A percentile compares a stretch with the other conserved stretches of the same genome.
Evolutionary conservation across 2,113 vertebrate genomes (phyloP).

Genomic region (Psittacula cyanocephala): DNA sequence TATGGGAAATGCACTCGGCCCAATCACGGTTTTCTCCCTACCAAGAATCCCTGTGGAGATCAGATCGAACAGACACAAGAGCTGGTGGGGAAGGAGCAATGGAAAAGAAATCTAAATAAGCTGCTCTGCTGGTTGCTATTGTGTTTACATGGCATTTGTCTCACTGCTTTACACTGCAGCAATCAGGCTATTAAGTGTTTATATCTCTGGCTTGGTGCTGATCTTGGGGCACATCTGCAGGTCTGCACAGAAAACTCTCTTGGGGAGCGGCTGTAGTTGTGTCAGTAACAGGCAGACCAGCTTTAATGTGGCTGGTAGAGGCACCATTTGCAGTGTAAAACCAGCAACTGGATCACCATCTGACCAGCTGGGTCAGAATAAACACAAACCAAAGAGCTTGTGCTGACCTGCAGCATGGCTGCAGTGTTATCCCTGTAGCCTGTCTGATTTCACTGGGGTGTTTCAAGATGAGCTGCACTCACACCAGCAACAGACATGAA

Average conservation of each 20-base stretch:
- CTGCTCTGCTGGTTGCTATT: neutral
- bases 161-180: neutral
- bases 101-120: neutral
- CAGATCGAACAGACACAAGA: accelerated
- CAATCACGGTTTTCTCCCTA: neutral
- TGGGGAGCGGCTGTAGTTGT: neutral
- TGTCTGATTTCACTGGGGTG: neutral
- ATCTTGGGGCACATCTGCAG: no score
- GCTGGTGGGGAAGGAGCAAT: neutral
- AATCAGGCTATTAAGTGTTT: neutral
- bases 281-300: neutral
- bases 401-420: neutral
- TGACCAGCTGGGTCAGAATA: neutral
- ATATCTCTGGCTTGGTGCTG: neutral
- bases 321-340: accelerated
- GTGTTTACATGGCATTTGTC: neutral
- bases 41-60: neutral
- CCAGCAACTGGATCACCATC: neutral
- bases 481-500: accelerated
- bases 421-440: accelerated
- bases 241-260: neutral
- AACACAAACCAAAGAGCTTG: neutral
- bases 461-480: neutral
- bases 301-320: accelerated
- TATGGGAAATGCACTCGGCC: accelerated